Percentiles rank a stretch among this genome's conserved stretches.
Conservation (phyloP, 2,113 vertebrate species). For the Solea senegalensis region DNA sequence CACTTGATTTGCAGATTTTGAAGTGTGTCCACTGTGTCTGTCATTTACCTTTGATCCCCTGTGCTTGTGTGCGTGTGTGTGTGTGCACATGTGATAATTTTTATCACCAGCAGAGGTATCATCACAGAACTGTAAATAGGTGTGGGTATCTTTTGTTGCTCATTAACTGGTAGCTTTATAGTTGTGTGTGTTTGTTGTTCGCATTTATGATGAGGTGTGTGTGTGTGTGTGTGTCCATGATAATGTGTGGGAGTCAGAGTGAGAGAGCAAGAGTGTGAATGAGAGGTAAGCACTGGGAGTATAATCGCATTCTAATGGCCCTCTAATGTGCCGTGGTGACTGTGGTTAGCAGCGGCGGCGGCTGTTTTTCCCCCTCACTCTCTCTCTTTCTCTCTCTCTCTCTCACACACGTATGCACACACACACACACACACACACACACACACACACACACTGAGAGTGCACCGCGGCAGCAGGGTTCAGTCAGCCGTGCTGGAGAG, state of each 20-base stretch:
- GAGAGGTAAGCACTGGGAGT: slow-evolving; percentile 79
- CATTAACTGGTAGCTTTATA: slow-evolving; percentile 71
- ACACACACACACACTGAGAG: slow-evolving; percentile 34
- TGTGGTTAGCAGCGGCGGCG: slow-evolving; percentile 77
- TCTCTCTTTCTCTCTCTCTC: slow-evolving; percentile 50
- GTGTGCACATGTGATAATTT: slow-evolving; percentile 17
- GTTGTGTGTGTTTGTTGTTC: slow-evolving; percentile 61
- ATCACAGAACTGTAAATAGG: slow-evolving; percentile 63
- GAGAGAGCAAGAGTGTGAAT: slow-evolving; percentile 71
- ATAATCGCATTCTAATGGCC: slow-evolving; percentile 82
- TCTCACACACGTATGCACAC: slow-evolving; percentile 30
- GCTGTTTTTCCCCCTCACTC: slow-evolving; percentile 64
- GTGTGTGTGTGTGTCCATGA: slow-evolving; percentile 36
- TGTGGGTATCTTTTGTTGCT: slow-evolving; percentile 58
- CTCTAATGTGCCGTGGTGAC: slow-evolving; percentile 81
- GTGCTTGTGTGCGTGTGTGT: slow-evolving; percentile 1
- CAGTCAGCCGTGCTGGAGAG: slow-evolving; percentile 79
- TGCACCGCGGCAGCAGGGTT: slow-evolving; percentile 74
- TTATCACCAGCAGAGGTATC: slow-evolving; percentile 57
- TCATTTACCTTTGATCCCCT: background rate
- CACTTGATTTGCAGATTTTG: slow-evolving; percentile 39
- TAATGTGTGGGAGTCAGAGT: slow-evolving; percentile 58
- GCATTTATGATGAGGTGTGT: slow-evolving; percentile 64
- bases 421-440: background rate
- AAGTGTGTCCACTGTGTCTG: slow-evolving; percentile 9